phyloP scores from a whole-genome alignment of 1,140 invertebrate genomes.

The Physella acuta region DNA sequence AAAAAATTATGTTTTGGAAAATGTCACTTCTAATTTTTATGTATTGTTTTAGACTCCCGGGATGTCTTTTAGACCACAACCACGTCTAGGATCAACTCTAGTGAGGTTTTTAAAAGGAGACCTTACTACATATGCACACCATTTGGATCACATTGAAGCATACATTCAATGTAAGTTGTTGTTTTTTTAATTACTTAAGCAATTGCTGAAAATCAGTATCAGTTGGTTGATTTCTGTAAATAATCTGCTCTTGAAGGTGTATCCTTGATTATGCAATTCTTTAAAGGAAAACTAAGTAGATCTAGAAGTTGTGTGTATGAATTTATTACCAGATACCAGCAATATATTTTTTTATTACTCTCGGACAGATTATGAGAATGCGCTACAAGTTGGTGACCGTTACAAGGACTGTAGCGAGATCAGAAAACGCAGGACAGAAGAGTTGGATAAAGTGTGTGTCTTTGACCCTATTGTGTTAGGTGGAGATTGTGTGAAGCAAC shows the following conservation, averaged over 20 bases:
- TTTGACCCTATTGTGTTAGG: conserved; percentile 36
- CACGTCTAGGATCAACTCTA: conserved; percentile 87
- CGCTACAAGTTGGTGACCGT: conserved; percentile 44
- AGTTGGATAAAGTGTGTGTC: conserved; percentile 43
- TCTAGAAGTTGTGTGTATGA: no score
- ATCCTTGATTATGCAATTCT: no score
- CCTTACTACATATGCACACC: conserved; percentile 38
- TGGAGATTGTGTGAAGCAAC: conserved; percentile 47
- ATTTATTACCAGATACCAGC: no score
- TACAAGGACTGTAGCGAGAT: conserved; percentile 37
- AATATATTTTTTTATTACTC: no score
- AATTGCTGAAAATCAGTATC: not conserved
- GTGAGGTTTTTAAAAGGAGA: conserved; percentile 76
- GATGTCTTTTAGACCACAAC: conserved; percentile 89
- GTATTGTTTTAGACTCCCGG: conserved; percentile 30
- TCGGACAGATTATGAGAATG: conserved; percentile 49
- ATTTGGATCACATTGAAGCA: conserved; percentile 45
- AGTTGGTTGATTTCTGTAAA: not conserved
- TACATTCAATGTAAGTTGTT: conserved; percentile 41
- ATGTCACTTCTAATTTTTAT: not conserved
- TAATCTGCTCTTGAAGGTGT: conserved; percentile 30
- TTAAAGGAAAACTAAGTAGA: no score
- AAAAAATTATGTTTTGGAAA: not conserved
- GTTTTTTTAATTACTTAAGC: not conserved
- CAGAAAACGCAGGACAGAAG: conserved; percentile 15